These are phyloP conservation scores for Argyresthia albistria DNA, from an alignment of 2,888 invertebrate species.

Conservation along the genomic window DNA sequence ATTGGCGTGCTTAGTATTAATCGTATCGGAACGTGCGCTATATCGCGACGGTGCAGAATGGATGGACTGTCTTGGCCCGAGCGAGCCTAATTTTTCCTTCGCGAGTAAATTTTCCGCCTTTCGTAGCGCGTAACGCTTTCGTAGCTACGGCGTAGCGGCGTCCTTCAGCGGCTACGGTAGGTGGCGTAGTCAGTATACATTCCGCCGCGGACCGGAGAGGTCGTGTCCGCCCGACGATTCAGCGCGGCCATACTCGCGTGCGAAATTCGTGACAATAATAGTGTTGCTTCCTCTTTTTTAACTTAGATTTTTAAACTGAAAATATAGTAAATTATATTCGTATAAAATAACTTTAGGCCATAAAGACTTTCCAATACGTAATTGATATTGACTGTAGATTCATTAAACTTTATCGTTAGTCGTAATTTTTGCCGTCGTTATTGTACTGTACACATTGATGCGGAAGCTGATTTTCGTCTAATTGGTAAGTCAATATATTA, in stretches of 20 bases:
- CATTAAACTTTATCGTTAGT: background rate
- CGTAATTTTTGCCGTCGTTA: background rate
- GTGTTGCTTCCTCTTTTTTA: slow-evolving; percentile 65
- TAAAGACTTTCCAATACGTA: slow-evolving; percentile 1
- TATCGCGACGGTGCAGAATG: slow-evolving; percentile 48
- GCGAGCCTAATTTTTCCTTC: slow-evolving; percentile 53
- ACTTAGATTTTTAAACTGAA: slow-evolving; percentile 25
- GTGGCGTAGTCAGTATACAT: slow-evolving; percentile 38
- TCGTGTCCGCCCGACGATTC: slow-evolving; percentile 32
- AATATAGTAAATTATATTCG: background rate
- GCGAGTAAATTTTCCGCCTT: slow-evolving; percentile 38
- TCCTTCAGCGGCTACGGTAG: background rate
- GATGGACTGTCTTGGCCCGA: slow-evolving; percentile 58
- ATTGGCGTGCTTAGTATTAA: slow-evolving; percentile 70
- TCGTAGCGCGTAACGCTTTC: slow-evolving; percentile 7
- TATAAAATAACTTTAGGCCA: background rate
- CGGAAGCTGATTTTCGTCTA: background rate
- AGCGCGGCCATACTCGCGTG: slow-evolving; percentile 32
- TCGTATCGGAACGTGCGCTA: slow-evolving; percentile 54
- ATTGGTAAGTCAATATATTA: background rate
- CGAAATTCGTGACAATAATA: slow-evolving; percentile 69
- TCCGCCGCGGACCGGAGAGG: slow-evolving; percentile 38
- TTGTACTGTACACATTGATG: background rate
- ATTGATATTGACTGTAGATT: background rate
- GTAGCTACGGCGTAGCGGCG: slow-evolving; percentile 17